Conservation (phyloP, 1,140 invertebrate species). For the Drosophila gunungcola region DNA sequence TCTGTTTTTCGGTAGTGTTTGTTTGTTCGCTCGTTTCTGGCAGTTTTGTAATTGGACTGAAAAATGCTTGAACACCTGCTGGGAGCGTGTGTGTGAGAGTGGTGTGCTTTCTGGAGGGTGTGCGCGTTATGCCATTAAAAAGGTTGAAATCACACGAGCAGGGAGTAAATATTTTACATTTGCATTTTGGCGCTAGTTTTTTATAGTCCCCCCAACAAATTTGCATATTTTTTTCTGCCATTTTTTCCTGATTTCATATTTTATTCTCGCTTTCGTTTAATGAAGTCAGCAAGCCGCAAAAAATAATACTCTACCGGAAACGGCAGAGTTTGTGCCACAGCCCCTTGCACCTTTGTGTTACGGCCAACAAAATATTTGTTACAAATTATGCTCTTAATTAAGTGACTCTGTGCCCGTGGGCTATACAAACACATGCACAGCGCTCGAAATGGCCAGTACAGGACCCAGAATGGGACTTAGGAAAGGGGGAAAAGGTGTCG, state of each 20-base stretch:
- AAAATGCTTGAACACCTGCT: slow-evolving; percentile 73
- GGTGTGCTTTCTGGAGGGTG: slow-evolving; percentile 13
- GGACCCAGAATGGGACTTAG: slow-evolving; percentile 25
- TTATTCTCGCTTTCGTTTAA: slow-evolving; percentile 57
- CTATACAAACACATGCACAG: slow-evolving; percentile 32
- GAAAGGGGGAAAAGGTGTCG: background rate
- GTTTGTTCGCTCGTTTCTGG: slow-evolving; percentile 53
- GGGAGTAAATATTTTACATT: slow-evolving; percentile 81
- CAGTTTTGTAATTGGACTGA: slow-evolving; percentile 73
- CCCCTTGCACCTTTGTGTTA: slow-evolving; percentile 47
- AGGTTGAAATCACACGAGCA: slow-evolving; percentile 75
- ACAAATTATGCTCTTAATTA: slow-evolving; percentile 82
- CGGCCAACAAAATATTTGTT: slow-evolving; percentile 77
- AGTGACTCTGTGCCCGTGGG: slow-evolving; percentile 56
- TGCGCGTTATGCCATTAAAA: slow-evolving; percentile 70
- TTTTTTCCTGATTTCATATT: slow-evolving; percentile 46
- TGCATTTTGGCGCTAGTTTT: slow-evolving; percentile 81
- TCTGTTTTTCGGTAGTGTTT: slow-evolving; percentile 2
- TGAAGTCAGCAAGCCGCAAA: slow-evolving; percentile 63
- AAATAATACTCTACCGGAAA: slow-evolving; percentile 38
- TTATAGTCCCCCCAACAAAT: slow-evolving; percentile 58
- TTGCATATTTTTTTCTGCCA: slow-evolving; percentile 66
- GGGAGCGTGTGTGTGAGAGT: slow-evolving; percentile 13
- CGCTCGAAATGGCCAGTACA: slow-evolving; percentile 26
- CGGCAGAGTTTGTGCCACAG: slow-evolving; percentile 22